These are phyloP conservation scores for Periophthalmodon schlosseri DNA, from an alignment of 2,113 vertebrate species.

Conservation along the genomic window DNA sequence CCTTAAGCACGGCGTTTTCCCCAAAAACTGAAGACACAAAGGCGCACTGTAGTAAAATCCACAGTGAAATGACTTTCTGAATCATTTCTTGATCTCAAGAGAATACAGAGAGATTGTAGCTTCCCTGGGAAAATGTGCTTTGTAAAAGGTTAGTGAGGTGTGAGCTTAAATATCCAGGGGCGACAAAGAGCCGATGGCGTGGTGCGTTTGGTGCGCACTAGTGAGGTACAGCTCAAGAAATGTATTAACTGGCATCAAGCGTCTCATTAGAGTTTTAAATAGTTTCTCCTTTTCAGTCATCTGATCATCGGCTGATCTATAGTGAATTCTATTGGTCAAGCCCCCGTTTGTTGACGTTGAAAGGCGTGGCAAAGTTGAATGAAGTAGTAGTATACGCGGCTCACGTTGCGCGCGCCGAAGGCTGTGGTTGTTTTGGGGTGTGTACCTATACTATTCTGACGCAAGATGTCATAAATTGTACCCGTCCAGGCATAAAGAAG, in stretches of 20 bases:
- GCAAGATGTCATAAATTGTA: slow-evolving; percentile 7
- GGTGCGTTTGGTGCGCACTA: slow-evolving; percentile 18
- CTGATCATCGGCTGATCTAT: slow-evolving; percentile 83
- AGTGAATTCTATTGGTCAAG: slow-evolving; percentile 76
- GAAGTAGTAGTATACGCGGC: slow-evolving; percentile 64
- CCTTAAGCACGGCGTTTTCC: slow-evolving; percentile 56
- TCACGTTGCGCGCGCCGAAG: slow-evolving; percentile 45
- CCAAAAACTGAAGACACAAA: slow-evolving; percentile 27
- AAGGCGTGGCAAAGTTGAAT: slow-evolving; percentile 75
- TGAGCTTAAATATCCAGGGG: slow-evolving; percentile 21
- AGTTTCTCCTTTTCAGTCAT: slow-evolving; percentile 75
- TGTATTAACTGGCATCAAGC: slow-evolving; percentile 47
- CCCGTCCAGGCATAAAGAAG: slow-evolving; percentile 10
- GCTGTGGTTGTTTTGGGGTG: slow-evolving; percentile 15
- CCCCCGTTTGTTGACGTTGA: slow-evolving; percentile 70
- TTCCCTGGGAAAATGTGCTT: slow-evolving; percentile 3
- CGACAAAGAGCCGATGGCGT: slow-evolving; percentile 33
- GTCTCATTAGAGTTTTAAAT: slow-evolving; percentile 80
- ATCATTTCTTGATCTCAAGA: slow-evolving; percentile 58
- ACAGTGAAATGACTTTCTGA: slow-evolving; percentile 39
- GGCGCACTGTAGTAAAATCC: slow-evolving; percentile 56
- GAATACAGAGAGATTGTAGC: slow-evolving; percentile 10
- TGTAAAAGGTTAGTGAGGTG: background rate
- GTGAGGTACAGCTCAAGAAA: slow-evolving; percentile 10
- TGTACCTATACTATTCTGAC: slow-evolving; percentile 27